Evolutionary conservation across 2,888 invertebrate species (phyloP).

Genomic region (Tolmerus cingulatus): DNA sequence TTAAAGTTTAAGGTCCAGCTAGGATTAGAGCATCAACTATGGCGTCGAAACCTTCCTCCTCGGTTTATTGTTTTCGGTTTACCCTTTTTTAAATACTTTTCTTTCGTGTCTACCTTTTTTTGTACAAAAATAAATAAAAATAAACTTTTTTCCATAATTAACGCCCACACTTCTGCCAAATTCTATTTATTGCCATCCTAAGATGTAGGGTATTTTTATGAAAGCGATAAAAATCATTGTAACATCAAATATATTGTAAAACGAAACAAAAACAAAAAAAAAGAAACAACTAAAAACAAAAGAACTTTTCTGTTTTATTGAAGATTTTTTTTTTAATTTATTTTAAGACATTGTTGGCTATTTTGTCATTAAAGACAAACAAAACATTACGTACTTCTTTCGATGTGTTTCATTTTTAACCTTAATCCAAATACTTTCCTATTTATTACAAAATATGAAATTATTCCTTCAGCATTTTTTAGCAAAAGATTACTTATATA

Average conservation of each 20-base stretch:
- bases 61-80: neutral
- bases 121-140: neutral
- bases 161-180: conserved; percentile 30
- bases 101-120: neutral
- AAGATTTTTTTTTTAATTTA: conserved; percentile 36
- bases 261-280: neutral
- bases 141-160: neutral
- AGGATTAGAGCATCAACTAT: conserved; percentile 25
- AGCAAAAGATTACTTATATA: no score
- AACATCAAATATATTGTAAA: neutral
- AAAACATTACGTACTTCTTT: neutral
- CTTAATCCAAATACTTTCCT: neutral
- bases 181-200: conserved; percentile 38
- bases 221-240: neutral
- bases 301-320: conserved; percentile 19
- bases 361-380: conserved; percentile 38
- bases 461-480: no score
- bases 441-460: neutral
- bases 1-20: conserved; percentile 30
- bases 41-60: neutral
- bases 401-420: conserved; percentile 1
- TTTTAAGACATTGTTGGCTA: conserved; percentile 40
- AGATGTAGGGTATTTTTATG: conserved; percentile 30
- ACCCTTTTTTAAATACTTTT: neutral
- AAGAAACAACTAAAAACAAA: neutral